Evolutionary conservation across 2,113 vertebrate species (phyloP), one percentile per base, ranked within the genome.

Genomic region (Prinia subflava): DNA sequence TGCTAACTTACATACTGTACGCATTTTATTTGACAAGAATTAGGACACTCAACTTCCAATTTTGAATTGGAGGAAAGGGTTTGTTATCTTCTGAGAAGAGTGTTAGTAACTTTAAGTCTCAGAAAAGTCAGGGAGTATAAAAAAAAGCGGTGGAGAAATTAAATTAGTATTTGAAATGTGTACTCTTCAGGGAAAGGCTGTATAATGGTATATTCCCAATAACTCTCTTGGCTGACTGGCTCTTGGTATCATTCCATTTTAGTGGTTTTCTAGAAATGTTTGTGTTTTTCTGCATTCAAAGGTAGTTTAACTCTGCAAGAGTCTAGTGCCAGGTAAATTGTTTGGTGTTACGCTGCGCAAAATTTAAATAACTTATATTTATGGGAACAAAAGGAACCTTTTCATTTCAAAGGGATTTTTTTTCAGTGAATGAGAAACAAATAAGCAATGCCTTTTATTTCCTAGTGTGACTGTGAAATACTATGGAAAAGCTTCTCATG

Each of bases 381-480:
- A 35, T 85, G 42, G 89, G 57, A 95, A 83, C 65, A 84, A 76
- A 94, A 83, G n/a, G 37, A 71, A 18, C 22, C 69, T 94, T 76
- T 49, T 90, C 65, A 37, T 84, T 94, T 62, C 67, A 50, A 68
- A 67, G n/a, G 39, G 39, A 9, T 37, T 74, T 42, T 52, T 41
- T 86, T 62, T 55, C 76, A 71, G 30, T 87, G 74, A 80, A 93
- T 64, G 75, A 95, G 93, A 83, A 90, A 85, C 76, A 92, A 97
- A 89, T 87, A 91, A 95, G 90, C 93, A 94, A 82, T 97, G 68
- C 94, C 89, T 97, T 97, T 97, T 97, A 85, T 98, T 95, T 97
- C 95, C 91, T 98, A 99, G 99, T 39, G 95, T 99, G 97, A 98
- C 96, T 83, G 99, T 99, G 96, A 99, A 98, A 97, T 99, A 98